Conservation (phyloP, 2,797 vertebrate species). For the Spatula versicolor region DNA sequence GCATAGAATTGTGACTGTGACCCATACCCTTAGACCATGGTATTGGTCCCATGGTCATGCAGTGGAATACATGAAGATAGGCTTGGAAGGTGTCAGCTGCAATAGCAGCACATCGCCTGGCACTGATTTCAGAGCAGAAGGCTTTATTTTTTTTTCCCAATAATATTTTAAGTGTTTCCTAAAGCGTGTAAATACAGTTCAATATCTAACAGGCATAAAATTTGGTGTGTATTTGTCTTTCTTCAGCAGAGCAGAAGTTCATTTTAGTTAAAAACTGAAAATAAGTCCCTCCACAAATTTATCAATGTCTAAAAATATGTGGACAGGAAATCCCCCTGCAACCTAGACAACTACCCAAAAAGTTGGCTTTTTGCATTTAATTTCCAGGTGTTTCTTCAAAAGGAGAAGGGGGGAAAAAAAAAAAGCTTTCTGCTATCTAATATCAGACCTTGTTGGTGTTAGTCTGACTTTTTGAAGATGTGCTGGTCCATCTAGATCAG, state of each 20-base stretch:
- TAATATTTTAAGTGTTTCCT: neutral
- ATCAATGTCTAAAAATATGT: neutral
- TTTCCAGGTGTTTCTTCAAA: neutral
- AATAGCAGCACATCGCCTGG: neutral
- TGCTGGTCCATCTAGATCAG: accelerated
- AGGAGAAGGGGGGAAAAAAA: too few relatives aligned
- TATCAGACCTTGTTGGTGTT: neutral
- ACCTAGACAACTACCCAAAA: too few relatives aligned
- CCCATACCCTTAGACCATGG: neutral
- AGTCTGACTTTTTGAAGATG: neutral
- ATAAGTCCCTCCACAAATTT: neutral
- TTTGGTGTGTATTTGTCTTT: neutral
- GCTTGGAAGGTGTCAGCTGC: neutral
- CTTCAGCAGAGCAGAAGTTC: neutral
- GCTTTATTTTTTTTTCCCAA: neutral
- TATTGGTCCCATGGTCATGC: neutral
- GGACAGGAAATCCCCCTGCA: neutral
- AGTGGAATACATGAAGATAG: neutral
- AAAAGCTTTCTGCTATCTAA: neutral
- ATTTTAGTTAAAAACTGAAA: neutral
- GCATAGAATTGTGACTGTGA: neutral
- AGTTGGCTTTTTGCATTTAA: neutral
- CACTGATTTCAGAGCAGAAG: neutral
- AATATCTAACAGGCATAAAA: neutral
- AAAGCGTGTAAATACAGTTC: neutral